Evolutionary conservation across 2,888 invertebrate genomes (phyloP).

Genomic region (Epinotia nisella): DNA sequence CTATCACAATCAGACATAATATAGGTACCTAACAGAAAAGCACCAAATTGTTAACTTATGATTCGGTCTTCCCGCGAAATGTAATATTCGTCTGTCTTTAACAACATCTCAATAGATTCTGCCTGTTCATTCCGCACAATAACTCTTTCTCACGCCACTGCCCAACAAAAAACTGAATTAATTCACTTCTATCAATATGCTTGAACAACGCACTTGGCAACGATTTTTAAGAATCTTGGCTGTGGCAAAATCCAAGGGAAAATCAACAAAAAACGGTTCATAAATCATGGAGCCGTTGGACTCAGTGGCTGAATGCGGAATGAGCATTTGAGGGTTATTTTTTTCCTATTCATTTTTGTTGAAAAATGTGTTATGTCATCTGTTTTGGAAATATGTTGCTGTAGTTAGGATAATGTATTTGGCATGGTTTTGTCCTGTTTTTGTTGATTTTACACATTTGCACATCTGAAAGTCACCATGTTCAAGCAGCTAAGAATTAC

Average conservation of each 20-base stretch:
- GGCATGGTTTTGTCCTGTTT: not conserved
- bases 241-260: constrained; percentile 58
- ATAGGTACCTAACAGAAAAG: not conserved
- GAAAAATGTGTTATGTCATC: constrained; percentile 44
- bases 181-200: constrained; percentile 78
- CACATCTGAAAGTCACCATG: not conserved
- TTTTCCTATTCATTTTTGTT: constrained; percentile 57
- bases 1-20: not conserved
- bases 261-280: constrained; percentile 77
- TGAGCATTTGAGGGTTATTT: constrained; percentile 74
- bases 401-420: not conserved
- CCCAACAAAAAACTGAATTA: constrained; percentile 58
- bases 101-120: constrained; percentile 37
- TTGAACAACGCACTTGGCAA: constrained; percentile 69
- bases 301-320: constrained; percentile 71
- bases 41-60: not conserved
- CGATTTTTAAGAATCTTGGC: constrained; percentile 64
- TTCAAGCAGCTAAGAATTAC: not conserved
- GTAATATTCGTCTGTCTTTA: constrained; percentile 10
- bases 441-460: not conserved
- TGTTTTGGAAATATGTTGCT: constrained; percentile 33
- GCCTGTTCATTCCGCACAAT: constrained; percentile 37
- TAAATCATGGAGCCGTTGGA: constrained; percentile 80
- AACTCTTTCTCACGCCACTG: constrained; percentile 44
- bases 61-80: not conserved